Conservation (phyloP, 2,888 invertebrate species). For the Acrobasis repandana region DNA sequence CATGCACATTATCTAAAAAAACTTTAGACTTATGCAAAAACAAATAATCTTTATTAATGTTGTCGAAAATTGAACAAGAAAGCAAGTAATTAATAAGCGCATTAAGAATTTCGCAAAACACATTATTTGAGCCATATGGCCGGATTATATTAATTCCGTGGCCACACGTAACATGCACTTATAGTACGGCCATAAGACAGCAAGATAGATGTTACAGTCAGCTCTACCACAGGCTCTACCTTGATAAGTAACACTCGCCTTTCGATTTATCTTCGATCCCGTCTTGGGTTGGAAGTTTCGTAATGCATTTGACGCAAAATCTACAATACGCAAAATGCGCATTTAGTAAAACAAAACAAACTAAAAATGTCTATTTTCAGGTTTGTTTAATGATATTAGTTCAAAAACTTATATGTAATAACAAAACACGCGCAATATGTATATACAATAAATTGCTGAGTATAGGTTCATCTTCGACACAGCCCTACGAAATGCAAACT, state of each 20-base stretch:
- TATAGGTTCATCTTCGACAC: no score
- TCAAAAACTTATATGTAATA: no score
- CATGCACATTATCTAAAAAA: no score
- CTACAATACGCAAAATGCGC: no score
- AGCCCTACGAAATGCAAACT: no score
- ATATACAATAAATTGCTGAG: no score
- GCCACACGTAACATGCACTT: neutral
- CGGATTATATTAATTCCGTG: neutral
- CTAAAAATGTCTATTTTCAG: no score
- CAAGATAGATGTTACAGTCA: constrained; percentile 4
- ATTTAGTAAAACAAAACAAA: no score
- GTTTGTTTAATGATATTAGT: no score
- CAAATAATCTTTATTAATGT: no score
- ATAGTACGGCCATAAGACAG: neutral
- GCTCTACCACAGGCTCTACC: constrained; percentile 22
- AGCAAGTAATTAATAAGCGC: neutral
- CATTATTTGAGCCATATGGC: neutral
- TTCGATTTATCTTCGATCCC: constrained; percentile 21
- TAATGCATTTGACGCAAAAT: neutral
- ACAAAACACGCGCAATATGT: no score
- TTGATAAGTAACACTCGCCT: constrained; percentile 24
- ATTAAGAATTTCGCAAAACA: neutral
- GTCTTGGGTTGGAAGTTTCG: constrained; percentile 15
- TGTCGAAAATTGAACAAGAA: neutral
- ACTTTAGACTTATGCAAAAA: no score